A percentile compares a stretch with the other conserved stretches of the same genome.
Evolutionary conservation across 2,113 vertebrate species (phyloP).

Genomic region (Oncorhynchus gorbuscha): DNA sequence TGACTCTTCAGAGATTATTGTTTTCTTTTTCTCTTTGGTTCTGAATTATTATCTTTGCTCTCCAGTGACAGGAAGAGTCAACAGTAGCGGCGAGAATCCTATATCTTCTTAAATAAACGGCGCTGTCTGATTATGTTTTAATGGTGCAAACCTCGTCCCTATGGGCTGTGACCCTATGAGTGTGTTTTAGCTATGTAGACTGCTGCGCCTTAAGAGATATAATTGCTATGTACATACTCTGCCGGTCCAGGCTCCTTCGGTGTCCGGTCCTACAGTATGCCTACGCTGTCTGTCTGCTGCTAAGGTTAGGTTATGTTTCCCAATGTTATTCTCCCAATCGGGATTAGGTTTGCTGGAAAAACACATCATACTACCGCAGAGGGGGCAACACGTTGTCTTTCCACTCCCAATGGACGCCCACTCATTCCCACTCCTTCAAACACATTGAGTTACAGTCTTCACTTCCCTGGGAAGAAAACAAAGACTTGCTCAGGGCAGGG

Average conservation of each 20-base stretch:
- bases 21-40: slow-evolving; percentile 49
- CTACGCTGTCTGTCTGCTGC: slow-evolving; percentile 48
- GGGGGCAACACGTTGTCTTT: slow-evolving; percentile 1
- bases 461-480: slow-evolving; percentile 30
- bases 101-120: slow-evolving; percentile 70
- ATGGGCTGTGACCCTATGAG: slow-evolving; percentile 52
- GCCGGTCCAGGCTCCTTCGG: slow-evolving; percentile 51
- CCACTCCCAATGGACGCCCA: slow-evolving; percentile 3
- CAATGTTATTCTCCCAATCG: slow-evolving; percentile 52
- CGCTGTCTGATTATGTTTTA: slow-evolving; percentile 68
- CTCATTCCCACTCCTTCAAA: slow-evolving; percentile 5
- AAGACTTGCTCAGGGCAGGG: slow-evolving; percentile 18
- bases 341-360: slow-evolving; percentile 68
- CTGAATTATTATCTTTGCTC: slow-evolving; percentile 51
- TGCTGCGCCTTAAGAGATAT: slow-evolving; percentile 37
- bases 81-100: slow-evolving; percentile 57
- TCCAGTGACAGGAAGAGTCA: slow-evolving; percentile 51
- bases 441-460: not conserved
- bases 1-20: slow-evolving; percentile 39
- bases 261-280: slow-evolving; percentile 28
- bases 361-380: slow-evolving; percentile 39
- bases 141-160: slow-evolving; percentile 58
- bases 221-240: slow-evolving; percentile 58
- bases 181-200: slow-evolving; percentile 24
- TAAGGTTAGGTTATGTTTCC: slow-evolving; percentile 12